Percentiles rank a stretch among this genome's conserved stretches.
These are phyloP conservation scores for Helobdella robusta DNA, from an alignment of 2,888 invertebrate genomes.

Conservation along the genomic window DNA sequence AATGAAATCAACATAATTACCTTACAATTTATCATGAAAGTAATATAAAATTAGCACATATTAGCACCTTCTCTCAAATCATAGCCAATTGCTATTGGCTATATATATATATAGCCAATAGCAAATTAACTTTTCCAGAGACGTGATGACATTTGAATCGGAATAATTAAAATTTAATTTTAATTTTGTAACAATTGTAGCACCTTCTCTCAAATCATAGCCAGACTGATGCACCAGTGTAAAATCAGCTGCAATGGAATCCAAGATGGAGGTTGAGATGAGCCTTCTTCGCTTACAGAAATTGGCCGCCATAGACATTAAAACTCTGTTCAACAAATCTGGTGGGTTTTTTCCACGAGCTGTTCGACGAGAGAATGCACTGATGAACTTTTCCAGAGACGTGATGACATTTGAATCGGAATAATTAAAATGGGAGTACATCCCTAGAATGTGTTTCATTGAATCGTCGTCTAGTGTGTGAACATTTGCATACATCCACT, in stretches of 20 bases:
- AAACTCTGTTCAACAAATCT: constrained; percentile 24
- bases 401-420: constrained; percentile 56
- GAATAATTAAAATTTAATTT: constrained; percentile 55
- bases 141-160: constrained; percentile 56
- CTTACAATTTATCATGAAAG: too few species aligned
- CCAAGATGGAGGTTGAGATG: constrained; percentile 56
- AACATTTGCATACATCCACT: constrained; percentile 59
- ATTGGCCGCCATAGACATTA: constrained; percentile 58
- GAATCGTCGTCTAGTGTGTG: constrained; percentile 57
- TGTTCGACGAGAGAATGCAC: constrained; percentile 44
- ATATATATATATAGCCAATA: constrained; percentile 54
- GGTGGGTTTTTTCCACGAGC: background rate
- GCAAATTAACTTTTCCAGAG: constrained; percentile 59
- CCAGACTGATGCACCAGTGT: background rate
- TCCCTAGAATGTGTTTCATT: constrained; percentile 51
- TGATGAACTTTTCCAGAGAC: constrained; percentile 59
- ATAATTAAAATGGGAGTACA: constrained; percentile 55
- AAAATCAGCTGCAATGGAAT: constrained; percentile 56
- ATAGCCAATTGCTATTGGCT: background rate
- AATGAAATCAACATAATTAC: too few species aligned
- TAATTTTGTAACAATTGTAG: too few species aligned
- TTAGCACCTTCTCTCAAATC: constrained; percentile 18
- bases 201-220: constrained; percentile 18
- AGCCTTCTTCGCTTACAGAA: constrained; percentile 58
- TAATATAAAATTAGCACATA: too few species aligned